Evolutionary conservation across 1,140 invertebrate species (phyloP).

Genomic region (Oncopodura yosiiana): DNA sequence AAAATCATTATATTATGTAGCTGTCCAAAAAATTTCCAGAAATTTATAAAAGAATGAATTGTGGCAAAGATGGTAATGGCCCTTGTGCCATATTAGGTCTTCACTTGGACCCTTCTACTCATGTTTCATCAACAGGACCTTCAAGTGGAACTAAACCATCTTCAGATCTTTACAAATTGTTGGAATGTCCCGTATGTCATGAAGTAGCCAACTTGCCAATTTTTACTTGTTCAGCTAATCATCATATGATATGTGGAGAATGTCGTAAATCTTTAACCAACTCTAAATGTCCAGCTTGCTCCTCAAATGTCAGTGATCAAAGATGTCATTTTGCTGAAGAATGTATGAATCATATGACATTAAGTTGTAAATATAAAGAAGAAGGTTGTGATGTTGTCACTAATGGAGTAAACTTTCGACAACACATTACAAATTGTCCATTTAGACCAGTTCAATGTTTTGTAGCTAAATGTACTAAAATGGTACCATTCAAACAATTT

Average conservation of each 20-base stretch:
- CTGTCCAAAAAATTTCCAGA: too few species aligned
- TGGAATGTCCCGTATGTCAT: slow-evolving; percentile 21
- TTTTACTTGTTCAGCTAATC: slow-evolving; percentile 11
- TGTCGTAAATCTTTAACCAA: background rate
- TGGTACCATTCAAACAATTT: slow-evolving; percentile 11
- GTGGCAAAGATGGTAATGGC: too few species aligned
- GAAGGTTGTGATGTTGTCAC: slow-evolving; percentile 7
- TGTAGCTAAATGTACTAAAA: slow-evolving; percentile 4
- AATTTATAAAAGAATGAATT: too few species aligned
- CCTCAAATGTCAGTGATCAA: background rate
- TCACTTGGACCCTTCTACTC: too few species aligned
- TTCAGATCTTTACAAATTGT: slow-evolving; percentile 1
- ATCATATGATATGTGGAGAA: slow-evolving; percentile 10
- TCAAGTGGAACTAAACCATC: too few species aligned
- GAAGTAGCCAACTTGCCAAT: slow-evolving; percentile 15
- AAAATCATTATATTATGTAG: too few species aligned
- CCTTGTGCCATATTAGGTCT: too few species aligned
- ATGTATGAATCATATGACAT: slow-evolving; percentile 10
- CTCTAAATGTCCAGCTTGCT: slow-evolving; percentile 8
- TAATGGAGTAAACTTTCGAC: slow-evolving; percentile 5
- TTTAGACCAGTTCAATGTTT: slow-evolving; percentile 16
- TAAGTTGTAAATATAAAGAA: slow-evolving; percentile 10
- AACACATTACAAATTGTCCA: slow-evolving; percentile 6
- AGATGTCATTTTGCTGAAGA: slow-evolving; percentile 9
- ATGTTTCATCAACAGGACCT: too few species aligned